Evolutionary conservation across 2,888 invertebrate genomes (phyloP).

Genomic region (Omphaloscelis lunosa): DNA sequence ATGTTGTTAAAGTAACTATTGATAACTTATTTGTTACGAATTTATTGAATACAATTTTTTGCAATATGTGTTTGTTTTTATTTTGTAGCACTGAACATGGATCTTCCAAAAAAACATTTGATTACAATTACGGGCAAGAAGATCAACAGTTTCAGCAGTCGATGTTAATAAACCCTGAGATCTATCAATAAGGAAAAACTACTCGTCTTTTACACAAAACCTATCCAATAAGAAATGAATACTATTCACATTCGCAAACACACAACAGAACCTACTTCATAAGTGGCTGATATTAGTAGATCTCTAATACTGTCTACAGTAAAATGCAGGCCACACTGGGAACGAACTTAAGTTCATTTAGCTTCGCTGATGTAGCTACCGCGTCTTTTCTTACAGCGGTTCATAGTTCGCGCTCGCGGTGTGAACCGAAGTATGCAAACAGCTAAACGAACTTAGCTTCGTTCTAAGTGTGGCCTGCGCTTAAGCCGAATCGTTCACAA

Average conservation of each 20-base stretch:
- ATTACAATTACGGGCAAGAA: background rate
- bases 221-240: too few relatives aligned
- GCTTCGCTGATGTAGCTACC: too few relatives aligned
- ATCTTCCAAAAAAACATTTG: too few relatives aligned
- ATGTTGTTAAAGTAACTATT: conserved; percentile 59
- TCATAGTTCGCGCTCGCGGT: too few relatives aligned
- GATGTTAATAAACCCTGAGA: background rate
- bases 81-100: background rate
- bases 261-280: background rate
- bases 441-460: too few relatives aligned
- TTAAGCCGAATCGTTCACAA: too few relatives aligned
- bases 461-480: too few relatives aligned
- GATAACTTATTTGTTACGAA: conserved; percentile 73
- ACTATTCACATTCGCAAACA: background rate
- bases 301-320: background rate
- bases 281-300: background rate
- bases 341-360: too few relatives aligned
- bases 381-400: too few relatives aligned
- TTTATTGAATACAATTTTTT: conserved; percentile 66
- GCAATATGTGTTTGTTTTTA: conserved; percentile 1
- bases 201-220: background rate
- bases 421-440: too few relatives aligned
- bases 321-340: too few relatives aligned
- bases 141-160: background rate
- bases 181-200: background rate